phyloP scores from a whole-genome alignment of 1,140 invertebrate species.

The Lysiphlebus fabarum region DNA sequence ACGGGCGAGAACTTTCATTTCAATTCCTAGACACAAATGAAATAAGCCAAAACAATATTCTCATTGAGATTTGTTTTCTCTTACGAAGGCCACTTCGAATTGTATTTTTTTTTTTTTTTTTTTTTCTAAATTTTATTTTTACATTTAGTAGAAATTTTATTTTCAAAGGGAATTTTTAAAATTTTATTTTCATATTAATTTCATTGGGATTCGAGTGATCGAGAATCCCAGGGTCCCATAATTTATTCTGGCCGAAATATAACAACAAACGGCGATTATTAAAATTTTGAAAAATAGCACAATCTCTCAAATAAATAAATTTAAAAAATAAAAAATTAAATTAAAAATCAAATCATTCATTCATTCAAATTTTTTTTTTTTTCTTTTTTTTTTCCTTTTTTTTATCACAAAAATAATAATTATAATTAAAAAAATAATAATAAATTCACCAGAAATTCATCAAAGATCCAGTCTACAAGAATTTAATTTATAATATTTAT shows the following conservation, averaged over 20 bases:
- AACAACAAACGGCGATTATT: slow-evolving; percentile 35
- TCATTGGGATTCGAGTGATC: slow-evolving; percentile 33
- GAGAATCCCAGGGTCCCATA: slow-evolving; percentile 34
- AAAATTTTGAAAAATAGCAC: slow-evolving; percentile 57
- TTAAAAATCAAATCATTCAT: slow-evolving; percentile 8
- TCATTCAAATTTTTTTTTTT: slow-evolving; percentile 19
- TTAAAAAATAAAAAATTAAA: slow-evolving; percentile 7
- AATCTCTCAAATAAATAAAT: slow-evolving; percentile 42
- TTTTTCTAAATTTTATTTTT: slow-evolving; percentile 25
- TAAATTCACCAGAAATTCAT: slow-evolving; percentile 20
- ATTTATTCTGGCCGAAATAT: slow-evolving; percentile 26
- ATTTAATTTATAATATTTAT: slow-evolving; percentile 28
- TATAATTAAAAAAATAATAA: slow-evolving; percentile 30
- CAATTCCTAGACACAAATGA: slow-evolving; percentile 27
- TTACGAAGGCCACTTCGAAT: slow-evolving; percentile 33
- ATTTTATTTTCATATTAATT: slow-evolving; percentile 26
- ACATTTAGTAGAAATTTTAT: slow-evolving; percentile 42
- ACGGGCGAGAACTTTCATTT: slow-evolving; percentile 24
- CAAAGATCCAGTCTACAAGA: slow-evolving; percentile 29
- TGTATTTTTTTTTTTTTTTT: slow-evolving; percentile 36
- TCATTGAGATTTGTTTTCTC: slow-evolving; percentile 37
- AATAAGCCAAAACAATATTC: slow-evolving; percentile 18
- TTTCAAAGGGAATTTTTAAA: slow-evolving; percentile 7
- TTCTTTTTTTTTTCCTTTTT: slow-evolving; percentile 8
- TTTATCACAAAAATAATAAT: slow-evolving; percentile 13